These are phyloP conservation scores for Tolypeutes matacus DNA, from an alignment of 2,797 vertebrate species.

Conservation along the genomic window DNA sequence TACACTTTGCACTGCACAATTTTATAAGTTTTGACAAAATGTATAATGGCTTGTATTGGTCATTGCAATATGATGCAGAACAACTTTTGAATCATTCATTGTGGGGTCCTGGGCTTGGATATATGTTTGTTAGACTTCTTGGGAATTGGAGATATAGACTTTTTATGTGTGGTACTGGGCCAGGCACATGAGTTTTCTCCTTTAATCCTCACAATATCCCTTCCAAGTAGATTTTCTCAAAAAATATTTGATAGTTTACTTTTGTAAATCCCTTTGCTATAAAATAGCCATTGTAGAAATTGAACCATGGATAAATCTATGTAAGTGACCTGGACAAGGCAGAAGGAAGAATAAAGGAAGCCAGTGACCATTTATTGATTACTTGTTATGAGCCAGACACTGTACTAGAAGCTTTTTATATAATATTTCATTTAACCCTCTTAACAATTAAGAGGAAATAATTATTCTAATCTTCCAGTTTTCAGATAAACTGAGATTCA, in stretches of 20 bases:
- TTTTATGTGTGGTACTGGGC: conserved; percentile 26
- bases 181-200: neutral
- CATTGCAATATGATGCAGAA: too few species aligned
- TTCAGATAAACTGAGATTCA: conserved; percentile 36
- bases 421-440: neutral
- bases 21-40: too few species aligned
- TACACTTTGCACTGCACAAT: too few species aligned
- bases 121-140: conserved; percentile 60
- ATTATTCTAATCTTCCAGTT: neutral
- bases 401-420: neutral
- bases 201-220: conserved; percentile 40
- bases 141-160: neutral
- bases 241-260: conserved; percentile 45
- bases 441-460: neutral
- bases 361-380: neutral
- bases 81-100: conserved; percentile 25
- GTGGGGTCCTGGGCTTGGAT: neutral
- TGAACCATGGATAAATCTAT: conserved; percentile 16
- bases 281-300: neutral
- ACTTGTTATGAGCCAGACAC: neutral
- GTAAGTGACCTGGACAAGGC: neutral
- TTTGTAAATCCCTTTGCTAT: conserved; percentile 47
- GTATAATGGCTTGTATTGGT: too few species aligned
- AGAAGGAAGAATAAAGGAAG: conserved; percentile 50
- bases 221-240: conserved; percentile 61